These are phyloP conservation scores for Fragum sueziense DNA, from an alignment of 2,888 invertebrate species.

Conservation along the genomic window DNA sequence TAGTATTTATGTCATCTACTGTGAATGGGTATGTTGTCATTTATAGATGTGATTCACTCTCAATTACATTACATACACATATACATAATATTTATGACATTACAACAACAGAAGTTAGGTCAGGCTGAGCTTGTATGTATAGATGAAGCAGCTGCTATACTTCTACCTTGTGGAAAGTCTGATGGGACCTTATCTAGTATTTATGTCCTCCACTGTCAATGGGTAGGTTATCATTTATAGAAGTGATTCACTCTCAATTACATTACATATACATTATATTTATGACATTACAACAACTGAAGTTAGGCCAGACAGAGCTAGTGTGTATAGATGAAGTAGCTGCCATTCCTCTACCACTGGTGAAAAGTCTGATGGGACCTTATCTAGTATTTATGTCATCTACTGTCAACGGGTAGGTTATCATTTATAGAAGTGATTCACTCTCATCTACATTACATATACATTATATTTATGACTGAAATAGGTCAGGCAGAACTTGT, in stretches of 20 bases:
- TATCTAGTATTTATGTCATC: slow-evolving; percentile 97
- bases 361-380: slow-evolving; percentile 93
- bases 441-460: too few species aligned
- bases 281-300: too few species aligned
- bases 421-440: too few species aligned
- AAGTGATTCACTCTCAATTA: too few species aligned
- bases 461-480: neutral
- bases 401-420: slow-evolving; percentile 93
- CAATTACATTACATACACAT: too few species aligned
- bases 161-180: slow-evolving; percentile 94
- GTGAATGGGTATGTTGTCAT: slow-evolving; percentile 91
- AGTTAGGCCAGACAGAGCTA: slow-evolving; percentile 95
- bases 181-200: slow-evolving; percentile 94
- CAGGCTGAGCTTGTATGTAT: slow-evolving; percentile 98
- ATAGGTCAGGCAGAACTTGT: slow-evolving; percentile 96
- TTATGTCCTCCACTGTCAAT: slow-evolving; percentile 98
- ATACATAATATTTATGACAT: too few species aligned
- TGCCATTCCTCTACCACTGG: slow-evolving; percentile 96
- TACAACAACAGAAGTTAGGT: too few species aligned
- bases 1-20: slow-evolving; percentile 97
- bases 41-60: too few species aligned
- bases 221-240: slow-evolving; percentile 88
- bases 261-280: too few species aligned
- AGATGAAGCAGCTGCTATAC: slow-evolving; percentile 99
- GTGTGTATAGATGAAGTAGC: slow-evolving; percentile 99